Evolutionary conservation across 2,888 invertebrate species (phyloP), one percentile per base, ranked within the genome.

Genomic region (Eupithecia subfuscata): DNA sequence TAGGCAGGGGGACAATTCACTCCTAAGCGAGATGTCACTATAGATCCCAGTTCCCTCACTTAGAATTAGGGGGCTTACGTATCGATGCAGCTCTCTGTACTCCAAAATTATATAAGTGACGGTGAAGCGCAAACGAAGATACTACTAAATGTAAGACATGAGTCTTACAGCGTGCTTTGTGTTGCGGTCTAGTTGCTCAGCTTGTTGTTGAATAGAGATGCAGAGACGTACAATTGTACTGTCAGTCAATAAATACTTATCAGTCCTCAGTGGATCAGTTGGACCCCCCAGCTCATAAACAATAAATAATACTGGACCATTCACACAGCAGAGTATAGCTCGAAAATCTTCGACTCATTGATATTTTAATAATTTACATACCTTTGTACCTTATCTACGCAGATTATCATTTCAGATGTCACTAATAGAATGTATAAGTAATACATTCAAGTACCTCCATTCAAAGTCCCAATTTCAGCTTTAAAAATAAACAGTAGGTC

Each of bases 321-420:
- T 40, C 40, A 9, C 11, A 40, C 40, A 40, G 0, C 5, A 37
- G 2, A 37, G 37, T 6, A 7, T 37, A 37, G 16, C 67, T 75
- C 22, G 37, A 67, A 73, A 12, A 71, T 71, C 43, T 72, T 25
- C 40, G 37, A 67, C 14, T 74, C 60, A 34, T 43, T 34, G 45
- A 70, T 71, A 63, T 69, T 77, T 69, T 70, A 56, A 69, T 73
- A 56, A 79, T 78, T 78, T 78, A 73, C 77, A 80, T 78, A 80
- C 69, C 74, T 80, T 78, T 75, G 77, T 18, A 70, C 70, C 74
- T 75, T 75, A 78, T 76, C 71, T 73, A 16, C 71, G 56, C 69
- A 34, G 69, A 69, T 67, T 75, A 77, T 77, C 69, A 71, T 70
- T 79, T 74, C 73, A 75, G 64, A 78, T 67, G 69, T 69, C 40